Evolutionary conservation across 1,140 invertebrate species (phyloP).

Genomic region (Zaprionus camerounensis): DNA sequence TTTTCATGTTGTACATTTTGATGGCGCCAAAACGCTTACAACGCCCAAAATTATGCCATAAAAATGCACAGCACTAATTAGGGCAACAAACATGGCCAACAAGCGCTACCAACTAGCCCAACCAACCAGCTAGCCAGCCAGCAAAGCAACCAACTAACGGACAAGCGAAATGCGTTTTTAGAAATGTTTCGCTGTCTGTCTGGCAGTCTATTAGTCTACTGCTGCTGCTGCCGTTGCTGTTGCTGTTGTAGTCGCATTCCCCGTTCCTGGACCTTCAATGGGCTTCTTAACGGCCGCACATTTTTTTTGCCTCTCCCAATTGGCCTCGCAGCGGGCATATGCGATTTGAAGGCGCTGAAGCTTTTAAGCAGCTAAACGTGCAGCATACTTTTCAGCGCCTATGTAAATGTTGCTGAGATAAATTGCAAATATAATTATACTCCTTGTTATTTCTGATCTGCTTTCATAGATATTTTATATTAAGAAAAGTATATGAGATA

Average conservation of each 20-base stretch:
- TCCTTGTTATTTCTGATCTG: no score
- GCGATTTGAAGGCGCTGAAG: background rate
- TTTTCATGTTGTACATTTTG: constrained; percentile 74
- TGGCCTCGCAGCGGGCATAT: constrained; percentile 13
- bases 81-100: constrained; percentile 71
- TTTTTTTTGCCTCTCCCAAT: constrained; percentile 17
- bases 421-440: background rate
- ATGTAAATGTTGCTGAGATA: background rate
- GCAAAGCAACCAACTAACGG: constrained; percentile 1
- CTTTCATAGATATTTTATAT: no score
- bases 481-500: no score
- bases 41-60: constrained; percentile 79
- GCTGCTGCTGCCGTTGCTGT: background rate
- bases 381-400: background rate
- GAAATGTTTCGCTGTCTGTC: constrained; percentile 5
- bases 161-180: constrained; percentile 23
- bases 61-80: constrained; percentile 81
- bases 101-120: constrained; percentile 26
- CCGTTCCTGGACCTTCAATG: constrained; percentile 22
- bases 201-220: background rate
- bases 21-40: constrained; percentile 68
- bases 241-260: constrained; percentile 6
- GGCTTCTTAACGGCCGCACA: constrained; percentile 35
- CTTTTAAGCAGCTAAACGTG: background rate
- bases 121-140: constrained; percentile 4